Percentiles rank a stretch among this genome's conserved stretches.
Conservation (phyloP, 2,888 invertebrate genomes). For the Malachius bipustulatus region DNA sequence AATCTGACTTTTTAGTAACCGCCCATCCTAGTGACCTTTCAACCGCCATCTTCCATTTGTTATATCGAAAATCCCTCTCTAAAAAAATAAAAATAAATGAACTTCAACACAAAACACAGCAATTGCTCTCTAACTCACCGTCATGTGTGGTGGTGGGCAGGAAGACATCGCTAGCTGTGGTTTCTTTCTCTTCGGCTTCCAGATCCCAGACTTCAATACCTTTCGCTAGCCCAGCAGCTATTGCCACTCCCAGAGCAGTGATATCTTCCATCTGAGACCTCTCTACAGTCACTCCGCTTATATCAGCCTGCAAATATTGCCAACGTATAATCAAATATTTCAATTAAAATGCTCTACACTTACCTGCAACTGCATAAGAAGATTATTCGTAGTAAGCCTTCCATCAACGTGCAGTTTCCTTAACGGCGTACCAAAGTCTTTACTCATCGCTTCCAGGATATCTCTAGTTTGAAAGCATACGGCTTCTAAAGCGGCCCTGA, state of each 20-base stretch:
- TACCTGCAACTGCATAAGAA: conserved; percentile 85
- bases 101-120: too few relatives aligned
- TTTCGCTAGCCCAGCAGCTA: conserved; percentile 72
- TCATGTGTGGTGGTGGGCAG: conserved; percentile 68
- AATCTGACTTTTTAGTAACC: conserved; percentile 54
- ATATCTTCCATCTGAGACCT: conserved; percentile 78
- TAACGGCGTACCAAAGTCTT: conserved; percentile 79
- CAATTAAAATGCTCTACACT: conserved; percentile 6
- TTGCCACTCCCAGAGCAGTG: conserved; percentile 85
- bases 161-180: conserved; percentile 61
- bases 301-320: conserved; percentile 55
- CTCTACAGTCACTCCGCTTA: conserved; percentile 84
- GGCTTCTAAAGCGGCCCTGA: conserved; percentile 87
- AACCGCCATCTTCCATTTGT: conserved; percentile 92
- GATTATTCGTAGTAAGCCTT: conserved; percentile 76
- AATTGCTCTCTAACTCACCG: too few relatives aligned
- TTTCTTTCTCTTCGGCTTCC: conserved; percentile 44
- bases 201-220: conserved; percentile 55
- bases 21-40: conserved; percentile 87
- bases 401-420: conserved; percentile 86
- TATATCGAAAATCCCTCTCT: conserved; percentile 69
- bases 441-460: conserved; percentile 86
- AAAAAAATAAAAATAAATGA: too few relatives aligned
- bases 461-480: conserved; percentile 95
- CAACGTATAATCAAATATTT: too few relatives aligned